A percentile compares a stretch with the other conserved stretches of the same genome.
Conservation (phyloP, 2,797 vertebrate species). For the Propithecus deckenii region DNA sequence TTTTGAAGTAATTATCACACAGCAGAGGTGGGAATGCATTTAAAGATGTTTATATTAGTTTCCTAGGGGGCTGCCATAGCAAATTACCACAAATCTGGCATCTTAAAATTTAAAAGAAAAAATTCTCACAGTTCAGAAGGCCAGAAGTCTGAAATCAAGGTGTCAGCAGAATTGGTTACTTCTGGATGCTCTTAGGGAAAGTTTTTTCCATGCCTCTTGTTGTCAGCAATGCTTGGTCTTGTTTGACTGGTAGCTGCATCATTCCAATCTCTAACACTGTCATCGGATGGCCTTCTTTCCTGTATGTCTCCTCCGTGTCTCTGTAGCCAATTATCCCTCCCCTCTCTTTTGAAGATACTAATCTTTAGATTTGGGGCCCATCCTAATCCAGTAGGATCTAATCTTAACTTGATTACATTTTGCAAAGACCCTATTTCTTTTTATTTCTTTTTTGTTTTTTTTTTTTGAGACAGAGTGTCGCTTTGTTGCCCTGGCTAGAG, state of each 20-base stretch:
- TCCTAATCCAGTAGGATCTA: neutral
- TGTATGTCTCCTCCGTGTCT: neutral
- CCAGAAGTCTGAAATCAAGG: neutral
- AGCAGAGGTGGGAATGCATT: neutral
- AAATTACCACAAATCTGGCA: neutral
- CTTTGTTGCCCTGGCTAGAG: no score
- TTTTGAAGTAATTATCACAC: neutral
- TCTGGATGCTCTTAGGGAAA: neutral
- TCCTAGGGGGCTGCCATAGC: neutral
- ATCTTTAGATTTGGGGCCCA: neutral
- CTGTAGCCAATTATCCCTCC: neutral
- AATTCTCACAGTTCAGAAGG: neutral
- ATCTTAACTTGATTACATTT: neutral
- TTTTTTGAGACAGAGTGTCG: no score
- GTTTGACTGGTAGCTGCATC: neutral
- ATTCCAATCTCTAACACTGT: neutral
- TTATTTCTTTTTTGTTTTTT: no score
- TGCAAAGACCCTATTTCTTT: neutral
- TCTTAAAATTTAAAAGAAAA: neutral
- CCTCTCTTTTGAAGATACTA: neutral
- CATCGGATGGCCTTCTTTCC: accelerated
- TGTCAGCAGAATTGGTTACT: neutral
- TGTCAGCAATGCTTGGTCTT: accelerated
- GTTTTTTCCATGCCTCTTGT: accelerated
- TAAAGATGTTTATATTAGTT: neutral